Conservation (phyloP, 2,888 invertebrate genomes). For the Cynaeus angustus region DNA sequence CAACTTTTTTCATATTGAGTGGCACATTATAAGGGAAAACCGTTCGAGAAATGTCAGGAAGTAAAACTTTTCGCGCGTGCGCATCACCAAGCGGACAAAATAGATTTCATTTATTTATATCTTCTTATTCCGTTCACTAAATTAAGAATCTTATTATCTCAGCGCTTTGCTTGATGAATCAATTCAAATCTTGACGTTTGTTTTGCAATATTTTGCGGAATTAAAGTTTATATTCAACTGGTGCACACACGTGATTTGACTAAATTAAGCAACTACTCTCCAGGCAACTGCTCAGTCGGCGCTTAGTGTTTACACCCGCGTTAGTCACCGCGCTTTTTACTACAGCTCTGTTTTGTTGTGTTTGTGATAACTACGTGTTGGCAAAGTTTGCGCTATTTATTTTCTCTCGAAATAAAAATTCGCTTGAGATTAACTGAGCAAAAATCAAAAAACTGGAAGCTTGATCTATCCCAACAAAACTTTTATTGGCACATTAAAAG, state of each 20-base stretch:
- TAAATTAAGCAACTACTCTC: neutral
- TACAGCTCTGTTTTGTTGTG: too few species aligned
- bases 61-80: conserved; percentile 60
- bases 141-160: conserved; percentile 51
- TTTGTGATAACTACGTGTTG: neutral
- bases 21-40: conserved; percentile 51
- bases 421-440: too few species aligned
- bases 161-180: neutral
- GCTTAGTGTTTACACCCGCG: too few species aligned
- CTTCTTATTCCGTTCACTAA: conserved; percentile 59
- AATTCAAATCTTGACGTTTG: neutral
- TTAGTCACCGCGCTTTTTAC: too few species aligned
- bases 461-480: too few species aligned
- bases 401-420: neutral
- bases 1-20: conserved; percentile 20
- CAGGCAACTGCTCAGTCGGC: neutral
- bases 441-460: too few species aligned
- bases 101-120: conserved; percentile 59
- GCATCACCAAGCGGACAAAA: conserved; percentile 52
- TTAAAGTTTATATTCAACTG: too few species aligned
- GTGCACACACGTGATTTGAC: neutral
- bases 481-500: too few species aligned
- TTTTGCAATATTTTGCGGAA: too few species aligned
- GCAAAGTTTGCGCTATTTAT: conserved; percentile 3
- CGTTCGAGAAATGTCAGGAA: conserved; percentile 57